Base-by-base conservation (phyloP, 2,113 vertebrate species). In the Tauraco erythrolophus region DNA sequence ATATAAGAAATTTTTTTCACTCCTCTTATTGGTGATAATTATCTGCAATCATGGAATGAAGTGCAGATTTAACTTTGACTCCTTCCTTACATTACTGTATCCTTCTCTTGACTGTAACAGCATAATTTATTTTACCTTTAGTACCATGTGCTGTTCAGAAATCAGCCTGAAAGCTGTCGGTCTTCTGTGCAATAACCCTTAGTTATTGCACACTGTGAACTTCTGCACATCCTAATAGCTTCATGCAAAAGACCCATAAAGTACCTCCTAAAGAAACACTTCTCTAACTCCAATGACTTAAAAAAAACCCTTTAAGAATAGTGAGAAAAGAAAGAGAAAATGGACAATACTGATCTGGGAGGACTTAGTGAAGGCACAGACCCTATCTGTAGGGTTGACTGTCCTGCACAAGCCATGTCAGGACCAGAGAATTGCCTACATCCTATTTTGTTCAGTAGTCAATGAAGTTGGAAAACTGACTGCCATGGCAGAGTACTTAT, bases 341-440 rank as follows among this genome's bases (percentile, higher is more conserved):
- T 7, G 8, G 15, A 8, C 48, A 31, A 39, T n/a, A 7, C 19
- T 43, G 31, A 74, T 56, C 37, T 84, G 51, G 64, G 33, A 92
- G 43, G 25, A 56, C 14, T 28, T 37, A 62, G 13, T 22, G 6
- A 27, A 76, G 33, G 11, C 41, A n/a, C 41, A 66, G 41, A 14
- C n/a, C n/a, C n/a, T n/a, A n/a, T 37, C 77, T 6, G 1, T 70
- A 70, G 65, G 15, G 31, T 21, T 90, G 56, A n/a, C 24, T 54
- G n/a, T 19, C 6, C 50, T 2, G 1, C 4, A 41, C 4, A 53
- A 71, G 9, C 15, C 0, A 7, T 75, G 28, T 85, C 54, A 48
- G 35, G 10, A 64, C 23, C 48, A 48, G 48, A 53, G 17, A 60
- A 56, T 24, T 71, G 9, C 7, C 35, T 72, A 25, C 68, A 6